Evolutionary conservation across 2,888 invertebrate genomes (phyloP).

Genomic region (Limenitis camilla): DNA sequence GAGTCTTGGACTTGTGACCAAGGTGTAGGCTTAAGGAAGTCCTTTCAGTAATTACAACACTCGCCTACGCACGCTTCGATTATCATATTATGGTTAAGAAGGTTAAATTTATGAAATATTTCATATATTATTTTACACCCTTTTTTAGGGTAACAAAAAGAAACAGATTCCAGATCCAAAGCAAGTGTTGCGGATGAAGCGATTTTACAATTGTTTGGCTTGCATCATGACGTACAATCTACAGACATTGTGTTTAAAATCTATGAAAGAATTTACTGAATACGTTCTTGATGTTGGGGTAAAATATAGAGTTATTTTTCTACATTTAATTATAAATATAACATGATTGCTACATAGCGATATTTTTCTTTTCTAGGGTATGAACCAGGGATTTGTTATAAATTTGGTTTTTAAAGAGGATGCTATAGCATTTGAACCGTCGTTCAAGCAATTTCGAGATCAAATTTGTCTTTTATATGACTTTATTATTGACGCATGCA

Average conservation of each 20-base stretch:
- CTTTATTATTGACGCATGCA: constrained; percentile 82
- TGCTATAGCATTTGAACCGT: constrained; percentile 81
- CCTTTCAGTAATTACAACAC: too few relatives aligned
- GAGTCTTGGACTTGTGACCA: too few relatives aligned
- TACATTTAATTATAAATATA: neutral
- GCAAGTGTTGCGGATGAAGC: constrained; percentile 78
- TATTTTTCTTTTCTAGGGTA: constrained; percentile 65
- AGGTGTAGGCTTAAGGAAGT: too few relatives aligned
- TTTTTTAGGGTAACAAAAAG: constrained; percentile 77
- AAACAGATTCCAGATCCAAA: constrained; percentile 79
- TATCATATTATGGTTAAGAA: too few relatives aligned
- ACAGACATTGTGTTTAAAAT: constrained; percentile 85
- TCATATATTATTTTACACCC: neutral
- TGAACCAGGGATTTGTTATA: constrained; percentile 80
- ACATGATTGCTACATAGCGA: neutral
- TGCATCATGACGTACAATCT: constrained; percentile 92
- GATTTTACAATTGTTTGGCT: constrained; percentile 89
- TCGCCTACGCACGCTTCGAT: too few relatives aligned
- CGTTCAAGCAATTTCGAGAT: constrained; percentile 82
- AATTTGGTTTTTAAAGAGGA: constrained; percentile 75
- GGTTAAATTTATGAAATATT: neutral
- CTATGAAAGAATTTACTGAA: constrained; percentile 84
- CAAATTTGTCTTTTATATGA: constrained; percentile 82
- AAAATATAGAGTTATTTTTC: neutral
- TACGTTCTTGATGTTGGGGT: constrained; percentile 86